These are phyloP conservation scores for Podarcis siculus DNA, from an alignment of 2,797 vertebrate genomes.

Conservation along the genomic window DNA sequence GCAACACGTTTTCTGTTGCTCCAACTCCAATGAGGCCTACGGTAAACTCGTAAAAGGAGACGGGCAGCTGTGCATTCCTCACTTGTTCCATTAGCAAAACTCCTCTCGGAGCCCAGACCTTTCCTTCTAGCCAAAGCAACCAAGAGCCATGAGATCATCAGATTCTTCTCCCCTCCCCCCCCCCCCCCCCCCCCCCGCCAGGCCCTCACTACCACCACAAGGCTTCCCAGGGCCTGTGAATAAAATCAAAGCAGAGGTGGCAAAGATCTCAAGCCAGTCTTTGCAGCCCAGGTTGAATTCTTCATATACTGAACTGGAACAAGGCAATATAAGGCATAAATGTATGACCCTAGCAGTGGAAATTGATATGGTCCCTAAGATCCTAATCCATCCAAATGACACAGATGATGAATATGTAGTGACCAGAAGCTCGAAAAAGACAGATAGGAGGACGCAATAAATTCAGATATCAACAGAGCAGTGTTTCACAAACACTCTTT, in stretches of 20 bases:
- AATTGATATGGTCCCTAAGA: neutral
- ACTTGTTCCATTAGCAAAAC: slow-evolving; percentile 69
- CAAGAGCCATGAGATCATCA: slow-evolving; percentile 34
- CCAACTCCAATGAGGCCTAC: neutral
- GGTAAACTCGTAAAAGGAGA: slow-evolving; percentile 30
- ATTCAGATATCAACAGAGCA: neutral
- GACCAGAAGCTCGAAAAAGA: neutral
- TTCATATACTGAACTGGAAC: neutral
- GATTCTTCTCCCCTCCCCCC: neutral
- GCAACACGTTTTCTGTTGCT: slow-evolving; percentile 43
- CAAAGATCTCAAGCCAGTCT: neutral
- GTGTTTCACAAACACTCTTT: neutral
- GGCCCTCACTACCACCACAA: neutral
- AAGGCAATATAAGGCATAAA: neutral
- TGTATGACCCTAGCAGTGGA: neutral
- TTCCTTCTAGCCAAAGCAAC: slow-evolving; percentile 32
- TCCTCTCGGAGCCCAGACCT: slow-evolving; percentile 29
- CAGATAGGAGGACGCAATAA: neutral
- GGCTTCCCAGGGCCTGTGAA: slow-evolving; percentile 22
- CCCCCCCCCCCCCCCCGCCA: neutral
- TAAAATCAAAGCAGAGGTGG: slow-evolving; percentile 23
- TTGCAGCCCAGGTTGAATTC: neutral
- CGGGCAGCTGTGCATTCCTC: slow-evolving; percentile 71
- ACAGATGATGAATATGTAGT: neutral
- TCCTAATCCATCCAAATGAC: neutral